Conservation (phyloP, 2,888 invertebrate genomes). For the Drosophila emarginata region DNA sequence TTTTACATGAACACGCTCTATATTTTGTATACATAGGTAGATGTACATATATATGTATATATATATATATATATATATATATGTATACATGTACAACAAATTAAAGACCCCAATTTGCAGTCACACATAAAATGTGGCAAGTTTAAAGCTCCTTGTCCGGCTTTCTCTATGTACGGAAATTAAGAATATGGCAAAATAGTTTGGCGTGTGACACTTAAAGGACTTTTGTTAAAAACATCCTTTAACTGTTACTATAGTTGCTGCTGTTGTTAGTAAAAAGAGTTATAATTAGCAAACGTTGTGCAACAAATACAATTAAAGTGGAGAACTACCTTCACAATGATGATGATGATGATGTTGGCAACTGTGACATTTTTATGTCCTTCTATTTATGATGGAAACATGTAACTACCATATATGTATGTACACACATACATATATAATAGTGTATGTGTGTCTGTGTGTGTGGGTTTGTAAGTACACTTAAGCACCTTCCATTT, state of each 20-base stretch:
- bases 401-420: conserved; percentile 14
- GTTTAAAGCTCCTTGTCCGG: conserved; percentile 40
- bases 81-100: conserved; percentile 25
- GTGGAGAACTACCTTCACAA: no score
- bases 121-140: conserved; percentile 48
- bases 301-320: not conserved
- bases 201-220: conserved; percentile 26
- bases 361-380: not conserved
- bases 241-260: conserved; percentile 29
- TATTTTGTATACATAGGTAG: not conserved
- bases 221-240: conserved; percentile 25
- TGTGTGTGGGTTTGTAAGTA: not conserved
- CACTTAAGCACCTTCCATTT: conserved; percentile 21
- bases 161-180: no score
- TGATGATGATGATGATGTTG: not conserved
- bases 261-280: not conserved
- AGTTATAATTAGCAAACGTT: no score
- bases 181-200: not conserved
- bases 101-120: conserved; percentile 48
- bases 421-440: conserved; percentile 2
- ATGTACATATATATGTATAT: not conserved
- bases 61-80: not conserved
- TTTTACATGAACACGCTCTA: conserved; percentile 21
- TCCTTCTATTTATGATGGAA: not conserved
- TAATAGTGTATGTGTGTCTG: no score